Base-by-base conservation (phyloP, 2,888 invertebrate genomes). In the Galeopsomyia nigrocyanea region DNA sequence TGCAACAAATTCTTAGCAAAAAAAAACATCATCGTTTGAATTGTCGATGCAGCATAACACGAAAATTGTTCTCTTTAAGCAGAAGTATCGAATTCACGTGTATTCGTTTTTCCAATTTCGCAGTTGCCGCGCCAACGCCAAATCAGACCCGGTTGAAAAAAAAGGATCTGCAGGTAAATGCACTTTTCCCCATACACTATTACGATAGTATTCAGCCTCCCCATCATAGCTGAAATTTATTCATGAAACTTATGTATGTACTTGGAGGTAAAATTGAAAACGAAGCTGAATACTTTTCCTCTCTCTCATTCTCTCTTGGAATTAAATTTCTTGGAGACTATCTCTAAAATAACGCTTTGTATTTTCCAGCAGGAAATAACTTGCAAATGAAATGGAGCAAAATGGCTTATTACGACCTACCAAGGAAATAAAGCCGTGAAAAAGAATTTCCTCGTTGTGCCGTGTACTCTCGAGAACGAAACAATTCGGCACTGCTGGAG, bases 311-410 rank as follows among this genome's bases (percentile, higher is more conserved):
- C 26, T 39, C 13, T 39, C 7, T 31, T 31, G 7, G 31, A 31
- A 31, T 31, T 31, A 31, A 31, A 31, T 31, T 31, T 31, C 7
- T 31, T 31, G 7, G 39, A 39, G 39, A 39, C 2, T 50, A 13
- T 21, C 39, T 5, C 46, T 14, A 21, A 39, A 71, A 50, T 22
- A 5, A 46, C 46, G 49, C 49, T 62, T 21, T 51, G 3, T 63
- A 60, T 67, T 68, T 51, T 53, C 22, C 19, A 57, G 51, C 62
- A 69, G 73, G 62, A 65, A 68, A 66, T 62, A 69, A 62, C 56
- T 53, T 56, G 17, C 26, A 50, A 57, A 51, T 51, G 50, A 65
- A 65, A 64, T 21, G 49, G 65, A 21, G 26, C 26, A 5, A 68
- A 73, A 68, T 64, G 56, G 56, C 56, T 49, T 56, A 62, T 69